Evolutionary conservation across 2,113 vertebrate species (phyloP), one percentile per base, ranked within the genome.

Genomic region (Ceyx melanurus): DNA sequence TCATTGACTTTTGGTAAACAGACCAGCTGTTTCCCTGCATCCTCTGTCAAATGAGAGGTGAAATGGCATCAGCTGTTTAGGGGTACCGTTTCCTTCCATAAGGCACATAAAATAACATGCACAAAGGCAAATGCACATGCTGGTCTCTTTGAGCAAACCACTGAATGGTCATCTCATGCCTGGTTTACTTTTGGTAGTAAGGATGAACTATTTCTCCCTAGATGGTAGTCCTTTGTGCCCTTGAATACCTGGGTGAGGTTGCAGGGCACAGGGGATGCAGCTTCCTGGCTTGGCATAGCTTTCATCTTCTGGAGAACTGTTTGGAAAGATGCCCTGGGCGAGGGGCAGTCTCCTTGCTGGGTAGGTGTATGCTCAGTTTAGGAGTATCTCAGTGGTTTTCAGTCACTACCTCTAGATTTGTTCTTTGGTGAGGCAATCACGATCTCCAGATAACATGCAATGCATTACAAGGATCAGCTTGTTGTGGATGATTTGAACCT

Each of bases 241-340:
- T 22, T 43, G 0, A 29, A 33, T 56, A 37, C 22, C 8, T 0
- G 0, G 6, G 11, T 21, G 10, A 13, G 28, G 21, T 28, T 33
- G 28, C 31, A 79, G 33, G 46, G 18, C 28, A 11, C 5, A 18
- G 22, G 15, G 8, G 6, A 56, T 26, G 3, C 19, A 7, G 17
- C 26, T 86, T 40, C 43, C 17, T 68, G 66, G 23, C 14, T 68
- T 57, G 26, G 9, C 26, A 26, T 4, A 43, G 25, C 6, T 56
- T 81, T 45, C 20, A 21, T 40, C 26, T 79, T 9, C 20, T 58
- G 60, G 10, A 54, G 37, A 53, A 57, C 5, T 0, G 0, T 7
- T 23, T 48, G 14, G 15, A 20, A 37, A 23, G 6, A 18, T 22
- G 10, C 3, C 7, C 3, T 22, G 17, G 10, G 15, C 6, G 18